Evolutionary conservation across 2,888 invertebrate genomes (phyloP), one percentile per base, ranked within the genome.

Genomic region (Eueremaeus valkanovi): DNA sequence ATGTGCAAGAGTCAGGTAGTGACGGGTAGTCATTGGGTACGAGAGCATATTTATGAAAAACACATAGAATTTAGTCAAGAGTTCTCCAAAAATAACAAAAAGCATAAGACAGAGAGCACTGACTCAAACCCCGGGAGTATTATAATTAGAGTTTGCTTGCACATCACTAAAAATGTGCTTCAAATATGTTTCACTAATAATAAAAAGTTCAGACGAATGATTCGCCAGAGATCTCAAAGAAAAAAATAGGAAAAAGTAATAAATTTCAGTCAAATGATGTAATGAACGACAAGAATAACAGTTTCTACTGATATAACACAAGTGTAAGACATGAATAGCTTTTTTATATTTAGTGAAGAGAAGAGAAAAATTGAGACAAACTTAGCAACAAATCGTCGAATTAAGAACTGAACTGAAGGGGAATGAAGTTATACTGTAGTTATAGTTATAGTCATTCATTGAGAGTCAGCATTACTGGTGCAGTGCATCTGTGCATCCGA

Each of bases 261-360:
- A 66, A 66, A 66, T 66, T 66, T 66, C n/a, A 66, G 66, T 40
- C 66, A 66, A 58, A 66, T 66, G 36, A 36, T 36, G 66, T 66
- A 66, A 33, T 66, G 40, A 66, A 66, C 36, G 40, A 66, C 31
- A 66, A 66, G 36, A 40, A 58, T 3, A 36, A 66, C n/a, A 36
- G 36, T 66, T 66, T 31, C 36, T 66, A 11, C n/a, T 36, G 36
- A 33, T 66, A 58, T 49, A 58, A 58, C 29, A 58, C 29, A 5
- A 66, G 13, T 63, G 63, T 18, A 33, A 63, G 33, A 66, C 36
- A 36, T n/a, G 66, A 36, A n/a, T 66, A 33, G 27, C 21, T 66
- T 66, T 66, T 21, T 36, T 16, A 31, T 6, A 31, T 5, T 11
- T 9, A 9, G 1, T 21, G 9, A 31, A 36, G 11, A 36, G 11